These are phyloP conservation scores for Scaptomyza graminum DNA, from an alignment of 1,140 invertebrate genomes.

Conservation along the genomic window DNA sequence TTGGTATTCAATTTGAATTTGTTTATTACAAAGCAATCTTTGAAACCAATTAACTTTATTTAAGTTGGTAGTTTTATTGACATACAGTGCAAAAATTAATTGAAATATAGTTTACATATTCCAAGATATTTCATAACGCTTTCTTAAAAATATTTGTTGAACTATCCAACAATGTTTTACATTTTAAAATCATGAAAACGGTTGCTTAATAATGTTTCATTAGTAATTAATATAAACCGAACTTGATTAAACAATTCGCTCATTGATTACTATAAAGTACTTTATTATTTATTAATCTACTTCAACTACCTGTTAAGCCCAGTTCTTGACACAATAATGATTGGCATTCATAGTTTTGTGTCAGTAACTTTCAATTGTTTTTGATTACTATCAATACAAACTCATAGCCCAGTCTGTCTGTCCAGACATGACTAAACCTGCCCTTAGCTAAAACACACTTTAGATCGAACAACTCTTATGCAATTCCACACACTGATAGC, in stretches of 20 bases:
- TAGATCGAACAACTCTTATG: constrained; percentile 3
- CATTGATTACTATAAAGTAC: no score
- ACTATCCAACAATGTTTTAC: no score
- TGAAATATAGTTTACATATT: no score
- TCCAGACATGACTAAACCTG: background rate
- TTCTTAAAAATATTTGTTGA: no score
- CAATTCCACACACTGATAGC: constrained; percentile 1
- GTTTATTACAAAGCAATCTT: background rate
- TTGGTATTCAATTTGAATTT: background rate
- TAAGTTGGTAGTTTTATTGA: background rate
- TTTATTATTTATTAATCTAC: background rate
- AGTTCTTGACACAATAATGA: background rate
- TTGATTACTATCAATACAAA: background rate
- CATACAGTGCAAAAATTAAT: no score
- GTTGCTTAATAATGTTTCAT: background rate
- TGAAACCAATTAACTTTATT: background rate
- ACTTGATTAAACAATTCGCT: no score
- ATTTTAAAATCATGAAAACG: no score
- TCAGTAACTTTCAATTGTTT: background rate
- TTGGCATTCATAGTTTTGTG: background rate
- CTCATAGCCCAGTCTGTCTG: background rate
- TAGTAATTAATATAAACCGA: background rate
- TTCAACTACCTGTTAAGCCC: background rate
- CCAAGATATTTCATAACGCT: no score
- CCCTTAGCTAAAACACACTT: constrained; percentile 1